Conservation (phyloP, 2,113 vertebrate genomes). For the Nyctereutes procyonoides region DNA sequence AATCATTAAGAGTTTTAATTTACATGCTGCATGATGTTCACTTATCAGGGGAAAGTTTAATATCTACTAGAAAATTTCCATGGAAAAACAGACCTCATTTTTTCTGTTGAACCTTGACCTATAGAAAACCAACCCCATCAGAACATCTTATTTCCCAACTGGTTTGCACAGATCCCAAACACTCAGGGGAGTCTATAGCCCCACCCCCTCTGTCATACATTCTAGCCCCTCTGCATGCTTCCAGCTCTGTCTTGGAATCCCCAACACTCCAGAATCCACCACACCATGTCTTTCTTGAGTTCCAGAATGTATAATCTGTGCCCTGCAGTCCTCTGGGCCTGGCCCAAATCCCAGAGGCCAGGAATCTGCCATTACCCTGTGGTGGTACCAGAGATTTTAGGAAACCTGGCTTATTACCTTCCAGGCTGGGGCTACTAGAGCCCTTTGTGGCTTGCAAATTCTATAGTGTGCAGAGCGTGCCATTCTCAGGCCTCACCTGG, state of each 20-base stretch:
- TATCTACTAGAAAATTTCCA: not conserved
- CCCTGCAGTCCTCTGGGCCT: slow-evolving; percentile 19
- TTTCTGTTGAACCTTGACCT: not conserved
- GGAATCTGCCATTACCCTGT: slow-evolving; percentile 15
- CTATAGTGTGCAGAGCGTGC: not conserved
- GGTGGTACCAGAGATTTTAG: not conserved
- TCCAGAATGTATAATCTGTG: slow-evolving; percentile 4
- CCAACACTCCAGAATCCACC: not conserved
- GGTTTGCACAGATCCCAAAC: not conserved
- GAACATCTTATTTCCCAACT: not conserved
- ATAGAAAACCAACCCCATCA: not conserved
- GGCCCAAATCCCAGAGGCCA: not conserved
- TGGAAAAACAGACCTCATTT: not conserved
- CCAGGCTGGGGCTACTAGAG: not conserved
- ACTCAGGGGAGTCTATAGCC: not conserved
- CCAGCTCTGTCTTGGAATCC: not conserved
- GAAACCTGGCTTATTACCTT: not conserved
- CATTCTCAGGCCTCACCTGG: not conserved
- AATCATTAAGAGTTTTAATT: not conserved
- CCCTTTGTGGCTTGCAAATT: not conserved
- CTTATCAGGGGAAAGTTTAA: not conserved
- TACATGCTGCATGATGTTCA: not conserved
- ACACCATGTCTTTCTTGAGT: slow-evolving; percentile 68
- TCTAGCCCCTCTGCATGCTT: not conserved
- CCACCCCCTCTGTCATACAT: not conserved